A percentile compares a stretch with the other conserved stretches of the same genome.
These are phyloP conservation scores for Pangasius sanitwongsei DNA, from an alignment of 2,797 vertebrate genomes.

Conservation along the genomic window DNA sequence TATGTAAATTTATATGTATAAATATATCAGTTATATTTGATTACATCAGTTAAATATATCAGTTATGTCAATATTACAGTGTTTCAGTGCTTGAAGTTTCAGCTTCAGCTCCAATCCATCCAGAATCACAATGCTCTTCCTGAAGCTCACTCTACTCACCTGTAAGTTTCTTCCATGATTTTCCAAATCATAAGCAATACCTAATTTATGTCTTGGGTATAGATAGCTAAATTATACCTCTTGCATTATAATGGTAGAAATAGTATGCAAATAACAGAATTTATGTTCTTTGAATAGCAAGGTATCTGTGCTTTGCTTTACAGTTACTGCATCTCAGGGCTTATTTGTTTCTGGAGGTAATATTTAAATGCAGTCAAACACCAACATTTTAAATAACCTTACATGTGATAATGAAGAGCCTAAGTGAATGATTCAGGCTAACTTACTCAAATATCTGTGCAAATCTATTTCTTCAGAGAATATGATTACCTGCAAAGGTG, in stretches of 20 bases:
- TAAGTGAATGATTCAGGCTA: not conserved
- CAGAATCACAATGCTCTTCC: not conserved
- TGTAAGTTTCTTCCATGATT: not conserved
- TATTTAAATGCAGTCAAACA: not conserved
- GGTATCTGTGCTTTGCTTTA: not conserved
- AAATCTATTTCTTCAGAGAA: slow-evolving; percentile 22
- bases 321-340: not conserved
- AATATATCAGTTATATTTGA: not conserved
- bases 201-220: not conserved
- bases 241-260: not conserved
- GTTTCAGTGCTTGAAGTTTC: not conserved
- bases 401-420: not conserved
- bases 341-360: slow-evolving; percentile 14
- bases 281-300: not conserved
- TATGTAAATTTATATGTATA: not conserved
- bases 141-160: slow-evolving; percentile 10
- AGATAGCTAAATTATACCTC: not conserved
- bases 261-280: not conserved
- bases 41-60: no score
- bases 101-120: not conserved
- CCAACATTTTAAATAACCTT: not conserved
- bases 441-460: not conserved
- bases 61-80: not conserved
- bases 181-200: not conserved
- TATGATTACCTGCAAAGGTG: slow-evolving; percentile 51